Base-by-base conservation (phyloP, 2,797 vertebrate genomes). In the Acanthiza pusilla region DNA sequence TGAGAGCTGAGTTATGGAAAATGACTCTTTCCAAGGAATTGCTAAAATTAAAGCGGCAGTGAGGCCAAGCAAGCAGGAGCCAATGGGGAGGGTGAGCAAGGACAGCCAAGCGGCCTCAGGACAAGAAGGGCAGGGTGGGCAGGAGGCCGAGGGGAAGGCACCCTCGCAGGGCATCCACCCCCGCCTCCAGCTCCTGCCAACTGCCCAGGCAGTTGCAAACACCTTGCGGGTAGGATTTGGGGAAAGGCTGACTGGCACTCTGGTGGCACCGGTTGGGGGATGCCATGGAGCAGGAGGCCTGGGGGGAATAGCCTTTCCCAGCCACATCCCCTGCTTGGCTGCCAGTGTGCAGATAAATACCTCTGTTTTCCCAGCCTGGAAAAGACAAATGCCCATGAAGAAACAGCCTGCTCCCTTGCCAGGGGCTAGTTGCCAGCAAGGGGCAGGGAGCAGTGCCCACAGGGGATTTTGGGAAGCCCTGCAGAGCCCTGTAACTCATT, bases 21-120 rank as follows among this genome's bases (percentile, higher is more conserved):
- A 96, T 93, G 85, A 96, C 93, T 94, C 95, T 96, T 96, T 95
- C 95, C 96, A 96, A 96, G 94, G 95, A 96, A 95, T 95, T 94
- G 93, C 96, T 96, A 94, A 95, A 96, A 96, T 95, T 94, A 93
- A 93, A 94, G 95, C 62, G 0, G 91, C 89, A 63, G 68, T 0
- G 36, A 93, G 91, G 93, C 95, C 94, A 96, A 92, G 85, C 16
- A 40, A 91, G 79, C 75, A 43, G 57, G 82, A 96, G 94, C 95
- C 94, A 96, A 85, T 93, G 95, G 72, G 89, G 65, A 92, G 95
- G 81, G 89, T 96, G 91, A 96, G 73, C 82, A 94, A 92, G 85
- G 93, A 91, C 89, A 83, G 65, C 61, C 9, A 53, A 85, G 79
- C 1, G 0, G 84, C 93, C 91, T 57, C 40, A 3, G 84, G 84